Evolutionary conservation across 2,888 invertebrate genomes (phyloP).

Genomic region (Ochlodes sylvanus): DNA sequence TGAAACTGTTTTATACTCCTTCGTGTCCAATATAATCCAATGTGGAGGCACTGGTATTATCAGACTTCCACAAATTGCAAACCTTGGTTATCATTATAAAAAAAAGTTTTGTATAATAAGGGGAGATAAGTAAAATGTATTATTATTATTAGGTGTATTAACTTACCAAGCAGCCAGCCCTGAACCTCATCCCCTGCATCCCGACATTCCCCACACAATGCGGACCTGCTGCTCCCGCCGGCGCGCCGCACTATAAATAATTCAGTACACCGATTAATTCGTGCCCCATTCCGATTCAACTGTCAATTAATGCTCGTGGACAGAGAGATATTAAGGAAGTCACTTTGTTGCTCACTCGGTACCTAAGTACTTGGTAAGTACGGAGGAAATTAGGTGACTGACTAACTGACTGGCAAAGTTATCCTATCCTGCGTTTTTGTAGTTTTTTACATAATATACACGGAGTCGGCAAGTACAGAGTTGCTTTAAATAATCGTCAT

Average conservation of each 20-base stretch:
- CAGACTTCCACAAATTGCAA: no score
- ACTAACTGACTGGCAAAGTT: no score
- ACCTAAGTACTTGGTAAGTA: constrained; percentile 2
- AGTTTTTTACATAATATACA: no score
- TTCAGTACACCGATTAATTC: constrained; percentile 80
- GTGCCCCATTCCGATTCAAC: constrained; percentile 77
- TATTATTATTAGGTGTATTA: neutral
- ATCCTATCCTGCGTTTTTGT: no score
- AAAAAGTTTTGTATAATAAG: no score
- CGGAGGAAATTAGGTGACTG: neutral
- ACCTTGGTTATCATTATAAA: no score
- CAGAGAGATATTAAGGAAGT: constrained; percentile 46
- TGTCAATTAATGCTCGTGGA: constrained; percentile 74
- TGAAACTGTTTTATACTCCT: no score
- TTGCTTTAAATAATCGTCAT: no score
- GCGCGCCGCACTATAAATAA: constrained; percentile 76
- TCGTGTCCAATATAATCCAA: no score
- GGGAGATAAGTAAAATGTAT: no score
- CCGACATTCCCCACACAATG: constrained; percentile 76
- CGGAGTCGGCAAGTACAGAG: no score
- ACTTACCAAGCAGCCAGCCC: constrained; percentile 54
- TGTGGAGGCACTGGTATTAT: no score
- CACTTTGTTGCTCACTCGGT: constrained; percentile 37
- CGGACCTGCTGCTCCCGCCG: constrained; percentile 71
- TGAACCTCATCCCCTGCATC: constrained; percentile 56